Base-by-base conservation (phyloP, 2,797 vertebrate species). In the Falco naumanni region DNA sequence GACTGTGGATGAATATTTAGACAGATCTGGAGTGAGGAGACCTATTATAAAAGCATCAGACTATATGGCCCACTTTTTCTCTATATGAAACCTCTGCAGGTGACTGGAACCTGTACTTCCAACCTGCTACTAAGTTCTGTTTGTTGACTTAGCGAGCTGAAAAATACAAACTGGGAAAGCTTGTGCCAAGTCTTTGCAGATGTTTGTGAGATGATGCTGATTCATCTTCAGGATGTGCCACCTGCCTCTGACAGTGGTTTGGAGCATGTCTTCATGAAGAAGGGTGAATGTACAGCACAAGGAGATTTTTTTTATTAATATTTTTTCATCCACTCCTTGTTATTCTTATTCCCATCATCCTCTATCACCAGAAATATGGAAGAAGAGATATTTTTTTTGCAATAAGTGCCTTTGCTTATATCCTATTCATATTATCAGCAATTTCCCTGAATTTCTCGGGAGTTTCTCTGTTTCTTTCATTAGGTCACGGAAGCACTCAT, bases 191-290 rank as follows among this genome's bases (percentile, higher is more conserved):
- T 63, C 85, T 93, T 97, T 96, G 95, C 97, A 97, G 96, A 89
- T 95, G 94, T 96, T 92, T 89, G 72, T 82, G 64, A 69, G 76
- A 68, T 95, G 75, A 83, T 93, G 34, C 48, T 78, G 81, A 95
- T 97, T 56, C 89, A 95, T 97, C 95, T 97, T 97, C 78, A 93
- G 95, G 95, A 96, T 91, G 79, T 57, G 69, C 92, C 94, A 94
- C 87, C 89, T 96, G 88, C 96, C 71, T 56, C 41, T 90, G 10
- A 43, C 77, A 91, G 54, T 90, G 75, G 29, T 87, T 96, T 95
- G 84, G 89, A 96, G 93, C 81, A 94, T 10, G 72, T 63, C 71
- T 87, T 91, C 80, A 53, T 50, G 74, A 91, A 31, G 53, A 93
- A 91, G 34, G 33, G 88, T 92, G 61, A 90, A 95, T 37, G 13